These are phyloP conservation scores for Lepus oiostolus DNA, from an alignment of 2,797 vertebrate genomes.

Conservation along the genomic window DNA sequence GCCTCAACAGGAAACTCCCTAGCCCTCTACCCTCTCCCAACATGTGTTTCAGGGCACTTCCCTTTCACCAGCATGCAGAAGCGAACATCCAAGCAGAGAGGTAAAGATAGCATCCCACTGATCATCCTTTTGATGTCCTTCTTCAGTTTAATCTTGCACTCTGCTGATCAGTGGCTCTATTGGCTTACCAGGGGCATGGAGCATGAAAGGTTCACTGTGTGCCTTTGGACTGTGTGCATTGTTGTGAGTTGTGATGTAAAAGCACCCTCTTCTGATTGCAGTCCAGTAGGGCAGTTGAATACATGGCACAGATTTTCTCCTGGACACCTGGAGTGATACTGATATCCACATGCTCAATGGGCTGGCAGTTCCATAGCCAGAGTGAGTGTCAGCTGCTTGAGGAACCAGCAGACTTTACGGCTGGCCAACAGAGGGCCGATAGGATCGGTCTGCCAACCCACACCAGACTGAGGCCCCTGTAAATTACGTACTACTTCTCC, in stretches of 20 bases:
- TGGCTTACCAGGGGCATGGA: no score
- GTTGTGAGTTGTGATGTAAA: background rate
- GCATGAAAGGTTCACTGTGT: no score
- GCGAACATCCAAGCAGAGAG: background rate
- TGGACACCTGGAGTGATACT: background rate
- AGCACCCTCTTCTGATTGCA: background rate
- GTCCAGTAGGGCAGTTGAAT: background rate
- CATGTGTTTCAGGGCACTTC: background rate
- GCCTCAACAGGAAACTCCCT: background rate
- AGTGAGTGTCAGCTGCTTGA: background rate
- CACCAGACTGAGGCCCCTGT: background rate
- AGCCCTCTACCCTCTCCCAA: background rate
- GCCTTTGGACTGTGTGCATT: background rate
- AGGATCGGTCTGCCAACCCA: background rate
- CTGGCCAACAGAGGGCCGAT: no score
- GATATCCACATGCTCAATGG: fast-evolving
- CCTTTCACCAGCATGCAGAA: background rate
- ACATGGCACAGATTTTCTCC: background rate
- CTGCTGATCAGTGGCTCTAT: no score
- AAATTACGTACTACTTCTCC: background rate
- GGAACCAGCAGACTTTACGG: background rate
- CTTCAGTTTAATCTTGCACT: background rate
- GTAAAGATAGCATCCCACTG: background rate
- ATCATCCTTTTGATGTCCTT: background rate
- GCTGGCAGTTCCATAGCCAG: background rate